Percentiles rank a stretch among this genome's conserved stretches.
Evolutionary conservation across 1,140 invertebrate genomes (phyloP).

Genomic region (Hermetia illucens): DNA sequence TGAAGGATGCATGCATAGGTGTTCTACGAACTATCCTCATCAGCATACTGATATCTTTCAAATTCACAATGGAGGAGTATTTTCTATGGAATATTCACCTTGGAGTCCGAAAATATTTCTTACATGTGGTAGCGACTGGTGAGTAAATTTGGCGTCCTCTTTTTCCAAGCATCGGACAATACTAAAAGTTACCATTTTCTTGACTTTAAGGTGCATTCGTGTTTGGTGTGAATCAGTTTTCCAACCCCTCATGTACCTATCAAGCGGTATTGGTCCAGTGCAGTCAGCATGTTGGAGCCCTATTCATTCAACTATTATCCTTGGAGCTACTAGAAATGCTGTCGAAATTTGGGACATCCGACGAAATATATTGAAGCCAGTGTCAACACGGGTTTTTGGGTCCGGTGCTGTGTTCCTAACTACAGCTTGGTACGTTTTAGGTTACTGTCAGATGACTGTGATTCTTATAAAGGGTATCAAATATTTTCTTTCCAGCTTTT

Average conservation of each 20-base stretch:
- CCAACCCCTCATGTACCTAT: constrained; percentile 47
- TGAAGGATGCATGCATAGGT: constrained; percentile 67
- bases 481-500: constrained; percentile 32
- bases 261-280: constrained; percentile 39
- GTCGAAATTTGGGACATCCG: constrained; percentile 60
- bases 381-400: constrained; percentile 29
- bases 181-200: background rate
- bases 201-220: constrained; percentile 35
- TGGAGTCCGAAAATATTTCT: constrained; percentile 61
- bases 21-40: constrained; percentile 47
- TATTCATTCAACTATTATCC: constrained; percentile 66
- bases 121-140: constrained; percentile 74
- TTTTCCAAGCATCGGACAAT: background rate
- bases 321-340: constrained; percentile 52
- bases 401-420: background rate
- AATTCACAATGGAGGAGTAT: constrained; percentile 68
- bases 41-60: constrained; percentile 53
- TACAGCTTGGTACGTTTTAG: no score
- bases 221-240: constrained; percentile 58
- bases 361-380: constrained; percentile 45
- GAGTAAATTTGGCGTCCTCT: constrained; percentile 30
- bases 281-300: constrained; percentile 63
- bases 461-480: background rate
- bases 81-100: constrained; percentile 60
- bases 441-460: no score